phyloP scores from a whole-genome alignment of 2,888 invertebrate genomes.

The Thera obeliscata region DNA sequence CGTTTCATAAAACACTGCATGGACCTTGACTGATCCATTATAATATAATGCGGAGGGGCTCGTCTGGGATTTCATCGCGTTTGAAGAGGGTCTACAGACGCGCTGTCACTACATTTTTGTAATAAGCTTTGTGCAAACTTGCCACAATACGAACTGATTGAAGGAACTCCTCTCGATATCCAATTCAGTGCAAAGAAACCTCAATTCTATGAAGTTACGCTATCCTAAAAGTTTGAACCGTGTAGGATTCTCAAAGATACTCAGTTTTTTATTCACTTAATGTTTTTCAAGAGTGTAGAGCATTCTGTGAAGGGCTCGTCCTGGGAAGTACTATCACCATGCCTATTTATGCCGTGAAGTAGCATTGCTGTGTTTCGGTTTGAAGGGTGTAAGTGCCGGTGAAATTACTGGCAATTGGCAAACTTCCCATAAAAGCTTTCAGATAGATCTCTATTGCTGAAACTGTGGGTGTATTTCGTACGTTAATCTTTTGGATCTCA shows the following conservation, averaged over 20 bases:
- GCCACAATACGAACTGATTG: conserved; percentile 18
- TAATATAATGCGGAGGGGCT: conserved; percentile 14
- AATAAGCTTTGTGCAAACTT: conserved; percentile 15
- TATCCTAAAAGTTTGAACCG: background rate
- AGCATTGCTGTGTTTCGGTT: no score
- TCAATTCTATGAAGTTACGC: background rate
- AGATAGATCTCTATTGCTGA: background rate
- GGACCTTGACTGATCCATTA: conserved; percentile 8
- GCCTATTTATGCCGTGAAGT: no score
- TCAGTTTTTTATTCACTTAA: no score
- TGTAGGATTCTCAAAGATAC: background rate
- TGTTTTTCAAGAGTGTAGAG: no score
- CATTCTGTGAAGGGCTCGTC: no score
- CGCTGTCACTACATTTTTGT: conserved; percentile 30
- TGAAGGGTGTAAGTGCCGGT: no score
- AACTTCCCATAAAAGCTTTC: background rate
- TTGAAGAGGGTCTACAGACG: conserved; percentile 37
- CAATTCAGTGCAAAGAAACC: background rate
- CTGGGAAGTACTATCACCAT: no score
- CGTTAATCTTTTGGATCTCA: conserved; percentile 9
- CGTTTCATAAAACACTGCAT: background rate
- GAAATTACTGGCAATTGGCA: no score
- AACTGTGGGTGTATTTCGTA: background rate
- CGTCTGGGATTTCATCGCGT: conserved; percentile 3
- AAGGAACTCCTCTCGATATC: background rate